Conservation (phyloP, 2,888 invertebrate species). For the Eubasilissa splendida region DNA sequence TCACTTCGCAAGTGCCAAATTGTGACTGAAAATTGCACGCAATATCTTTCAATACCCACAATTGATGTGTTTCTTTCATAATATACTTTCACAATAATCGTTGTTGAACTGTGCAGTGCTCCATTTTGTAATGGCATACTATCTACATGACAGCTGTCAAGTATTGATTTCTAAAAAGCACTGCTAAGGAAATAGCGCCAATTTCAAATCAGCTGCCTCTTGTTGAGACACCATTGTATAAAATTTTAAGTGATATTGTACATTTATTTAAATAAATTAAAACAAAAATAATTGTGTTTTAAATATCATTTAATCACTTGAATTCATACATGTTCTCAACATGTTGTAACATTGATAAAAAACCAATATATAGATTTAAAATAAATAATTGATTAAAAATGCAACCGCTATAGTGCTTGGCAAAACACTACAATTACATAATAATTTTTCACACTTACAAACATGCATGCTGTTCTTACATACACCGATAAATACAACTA, state of each 20-base stretch:
- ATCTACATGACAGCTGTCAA: too few species aligned
- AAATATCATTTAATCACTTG: constrained; percentile 17
- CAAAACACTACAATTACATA: constrained; percentile 15
- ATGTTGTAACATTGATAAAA: not conserved
- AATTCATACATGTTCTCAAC: not conserved
- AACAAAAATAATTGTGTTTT: constrained; percentile 2
- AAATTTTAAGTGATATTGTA: not conserved
- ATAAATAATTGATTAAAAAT: constrained; percentile 33
- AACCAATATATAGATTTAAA: constrained; percentile 10
- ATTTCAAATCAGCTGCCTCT: too few species aligned
- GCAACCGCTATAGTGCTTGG: not conserved
- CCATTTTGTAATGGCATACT: too few species aligned
- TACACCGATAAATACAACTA: not conserved
- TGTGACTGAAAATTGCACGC: too few species aligned
- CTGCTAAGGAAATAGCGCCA: too few species aligned
- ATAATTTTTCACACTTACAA: constrained; percentile 8
- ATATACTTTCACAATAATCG: too few species aligned
- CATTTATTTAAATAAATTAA: constrained; percentile 6
- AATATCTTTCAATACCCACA: too few species aligned
- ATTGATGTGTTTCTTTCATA: too few species aligned
- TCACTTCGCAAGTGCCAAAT: too few species aligned
- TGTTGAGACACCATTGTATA: too few species aligned
- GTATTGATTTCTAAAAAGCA: too few species aligned
- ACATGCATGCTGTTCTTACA: constrained; percentile 7
- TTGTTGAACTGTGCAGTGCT: too few species aligned